These are phyloP conservation scores for Bursaphelenchus okinawaensis DNA, from an alignment of 2,888 invertebrate genomes.

Conservation along the genomic window DNA sequence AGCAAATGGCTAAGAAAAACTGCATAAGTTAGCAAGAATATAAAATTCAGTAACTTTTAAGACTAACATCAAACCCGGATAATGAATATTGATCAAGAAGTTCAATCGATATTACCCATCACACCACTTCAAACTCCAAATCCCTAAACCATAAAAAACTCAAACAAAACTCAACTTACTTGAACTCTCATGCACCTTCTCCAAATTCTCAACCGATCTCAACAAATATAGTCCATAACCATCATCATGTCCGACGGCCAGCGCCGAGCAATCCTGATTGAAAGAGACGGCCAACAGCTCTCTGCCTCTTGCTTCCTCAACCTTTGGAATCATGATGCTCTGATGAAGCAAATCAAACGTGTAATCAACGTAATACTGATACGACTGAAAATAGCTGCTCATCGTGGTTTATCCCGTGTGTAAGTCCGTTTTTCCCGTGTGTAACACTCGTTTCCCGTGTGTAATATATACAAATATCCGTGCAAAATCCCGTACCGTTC, in stretches of 20 bases:
- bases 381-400: neutral
- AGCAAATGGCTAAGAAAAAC: no score
- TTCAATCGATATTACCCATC: no score
- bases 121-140: no score
- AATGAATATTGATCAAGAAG: no score
- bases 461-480: no score
- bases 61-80: neutral
- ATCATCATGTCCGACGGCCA: conserved; percentile 83
- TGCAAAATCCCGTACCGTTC: no score
- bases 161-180: neutral
- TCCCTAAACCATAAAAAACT: neutral
- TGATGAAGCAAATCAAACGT: neutral
- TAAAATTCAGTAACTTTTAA: no score
- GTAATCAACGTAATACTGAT: neutral
- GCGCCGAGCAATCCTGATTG: conserved; percentile 87
- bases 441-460: neutral
- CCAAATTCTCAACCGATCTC: conserved; percentile 19
- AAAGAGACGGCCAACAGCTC: conserved; percentile 89
- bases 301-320: conserved; percentile 15
- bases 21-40: no score
- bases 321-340: neutral
- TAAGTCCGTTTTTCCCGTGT: neutral
- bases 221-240: conserved; percentile 76
- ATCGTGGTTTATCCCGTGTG: neutral
- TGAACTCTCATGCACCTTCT: conserved; percentile 23